Conservation (phyloP, 1,140 invertebrate species). For the Formica exsecta region DNA sequence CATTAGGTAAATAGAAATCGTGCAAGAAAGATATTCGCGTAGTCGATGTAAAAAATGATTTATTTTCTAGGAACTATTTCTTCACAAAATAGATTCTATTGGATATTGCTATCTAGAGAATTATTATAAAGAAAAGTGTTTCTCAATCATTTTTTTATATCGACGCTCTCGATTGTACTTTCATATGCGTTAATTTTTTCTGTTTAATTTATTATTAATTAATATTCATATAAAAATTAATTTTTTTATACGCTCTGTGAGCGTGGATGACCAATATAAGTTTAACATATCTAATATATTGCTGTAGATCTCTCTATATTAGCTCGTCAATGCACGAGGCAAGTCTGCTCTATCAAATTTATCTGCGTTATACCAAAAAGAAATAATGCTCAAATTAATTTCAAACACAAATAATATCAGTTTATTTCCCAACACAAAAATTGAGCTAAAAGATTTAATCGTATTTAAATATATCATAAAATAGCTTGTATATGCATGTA, state of each 20-base stretch:
- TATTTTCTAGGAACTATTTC: constrained; percentile 20
- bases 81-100: neutral
- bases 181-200: neutral
- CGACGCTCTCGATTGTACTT: constrained; percentile 5
- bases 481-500: constrained; percentile 30
- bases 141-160: neutral
- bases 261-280: neutral
- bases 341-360: neutral
- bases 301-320: neutral
- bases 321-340: neutral
- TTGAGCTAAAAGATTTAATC: constrained; percentile 24
- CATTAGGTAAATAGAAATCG: constrained; percentile 28
- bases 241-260: constrained; percentile 23
- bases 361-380: constrained; percentile 24
- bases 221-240: constrained; percentile 21
- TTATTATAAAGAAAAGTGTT: neutral
- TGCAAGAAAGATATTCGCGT: constrained; percentile 14
- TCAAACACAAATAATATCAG: constrained; percentile 26
- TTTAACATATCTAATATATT: constrained; percentile 20
- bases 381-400: neutral
- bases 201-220: constrained; percentile 11
- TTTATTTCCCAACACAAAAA: constrained; percentile 57
- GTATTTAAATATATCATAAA: constrained; percentile 32
- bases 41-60: constrained; percentile 10
- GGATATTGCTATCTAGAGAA: neutral